Conservation (phyloP, 2,888 invertebrate species). For the Digitonthophagus gazella region DNA sequence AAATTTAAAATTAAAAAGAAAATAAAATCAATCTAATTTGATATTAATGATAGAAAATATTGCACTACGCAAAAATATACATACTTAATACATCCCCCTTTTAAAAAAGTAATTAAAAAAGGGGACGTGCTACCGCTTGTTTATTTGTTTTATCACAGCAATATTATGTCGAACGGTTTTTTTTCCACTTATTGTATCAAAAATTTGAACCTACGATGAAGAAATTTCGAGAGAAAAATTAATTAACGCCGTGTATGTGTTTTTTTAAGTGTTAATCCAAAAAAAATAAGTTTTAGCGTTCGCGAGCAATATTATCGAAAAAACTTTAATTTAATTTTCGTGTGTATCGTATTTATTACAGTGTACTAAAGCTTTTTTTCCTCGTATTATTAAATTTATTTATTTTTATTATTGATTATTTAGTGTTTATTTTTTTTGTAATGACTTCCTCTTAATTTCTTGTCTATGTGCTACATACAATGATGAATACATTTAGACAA, state of each 20-base stretch:
- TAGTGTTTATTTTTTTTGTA: neutral
- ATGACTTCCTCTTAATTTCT: slow-evolving; percentile 1
- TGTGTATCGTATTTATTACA: slow-evolving; percentile 8
- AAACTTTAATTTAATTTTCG: slow-evolving; percentile 1
- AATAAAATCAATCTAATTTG: too few species aligned
- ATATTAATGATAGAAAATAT: slow-evolving; percentile 35
- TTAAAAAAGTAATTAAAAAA: neutral
- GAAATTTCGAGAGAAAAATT: slow-evolving; percentile 2
- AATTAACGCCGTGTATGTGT: slow-evolving; percentile 6
- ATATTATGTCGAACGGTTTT: slow-evolving; percentile 41
- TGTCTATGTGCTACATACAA: slow-evolving; percentile 33
- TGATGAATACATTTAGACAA: slow-evolving; percentile 48
- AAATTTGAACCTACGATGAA: slow-evolving; percentile 33
- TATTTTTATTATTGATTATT: slow-evolving; percentile 4
- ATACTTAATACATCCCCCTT: slow-evolving; percentile 22
- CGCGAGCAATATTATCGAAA: neutral
- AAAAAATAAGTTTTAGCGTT: too few species aligned
- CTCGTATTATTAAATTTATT: neutral
- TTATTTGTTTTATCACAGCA: slow-evolving; percentile 47
- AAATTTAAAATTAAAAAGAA: too few species aligned
- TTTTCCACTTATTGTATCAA: slow-evolving; percentile 33
- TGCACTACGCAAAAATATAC: slow-evolving; percentile 41
- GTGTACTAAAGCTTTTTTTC: neutral
- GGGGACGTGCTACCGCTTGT: slow-evolving; percentile 21
- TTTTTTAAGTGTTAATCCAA: neutral